Evolutionary conservation across 2,797 vertebrate genomes (phyloP).

Genomic region (Hemibagrus guttatus): DNA sequence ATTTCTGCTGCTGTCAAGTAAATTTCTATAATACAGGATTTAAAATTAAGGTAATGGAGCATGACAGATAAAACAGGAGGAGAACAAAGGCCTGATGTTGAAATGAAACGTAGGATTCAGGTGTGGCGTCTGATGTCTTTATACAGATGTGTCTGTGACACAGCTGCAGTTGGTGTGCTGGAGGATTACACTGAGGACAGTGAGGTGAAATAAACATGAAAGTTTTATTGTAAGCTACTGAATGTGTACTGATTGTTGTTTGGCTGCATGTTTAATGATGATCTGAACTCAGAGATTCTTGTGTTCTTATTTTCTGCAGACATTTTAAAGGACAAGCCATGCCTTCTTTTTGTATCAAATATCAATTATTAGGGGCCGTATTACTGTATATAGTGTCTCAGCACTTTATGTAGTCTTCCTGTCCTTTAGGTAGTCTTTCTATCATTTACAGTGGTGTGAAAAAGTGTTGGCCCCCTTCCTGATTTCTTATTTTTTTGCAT

Average conservation of each 20-base stretch:
- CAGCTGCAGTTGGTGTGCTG: not conserved
- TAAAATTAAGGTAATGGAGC: constrained; percentile 28
- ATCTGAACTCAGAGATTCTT: not conserved
- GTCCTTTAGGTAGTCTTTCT: no score
- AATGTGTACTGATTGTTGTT: not conserved
- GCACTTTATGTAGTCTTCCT: no score
- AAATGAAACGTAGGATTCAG: constrained; percentile 26
- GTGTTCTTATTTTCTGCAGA: not conserved
- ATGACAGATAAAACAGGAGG: constrained; percentile 28
- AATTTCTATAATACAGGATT: constrained; percentile 9
- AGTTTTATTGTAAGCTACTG: not conserved
- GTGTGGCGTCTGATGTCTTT: not conserved
- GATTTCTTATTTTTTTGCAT: no score
- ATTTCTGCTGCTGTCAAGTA: constrained; percentile 18
- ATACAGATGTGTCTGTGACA: not conserved
- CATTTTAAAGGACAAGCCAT: no score
- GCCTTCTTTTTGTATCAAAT: no score
- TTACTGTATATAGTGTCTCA: no score
- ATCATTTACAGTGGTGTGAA: no score
- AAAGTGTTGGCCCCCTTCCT: no score
- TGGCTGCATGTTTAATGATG: not conserved
- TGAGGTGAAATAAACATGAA: not conserved
- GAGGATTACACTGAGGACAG: not conserved
- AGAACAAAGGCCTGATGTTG: constrained; percentile 29
- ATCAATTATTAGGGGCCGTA: not conserved